A percentile compares a stretch with the other conserved stretches of the same genome.
These are phyloP conservation scores for Neoaliturus tenellus DNA, from an alignment of 2,888 invertebrate genomes.

Conservation along the genomic window DNA sequence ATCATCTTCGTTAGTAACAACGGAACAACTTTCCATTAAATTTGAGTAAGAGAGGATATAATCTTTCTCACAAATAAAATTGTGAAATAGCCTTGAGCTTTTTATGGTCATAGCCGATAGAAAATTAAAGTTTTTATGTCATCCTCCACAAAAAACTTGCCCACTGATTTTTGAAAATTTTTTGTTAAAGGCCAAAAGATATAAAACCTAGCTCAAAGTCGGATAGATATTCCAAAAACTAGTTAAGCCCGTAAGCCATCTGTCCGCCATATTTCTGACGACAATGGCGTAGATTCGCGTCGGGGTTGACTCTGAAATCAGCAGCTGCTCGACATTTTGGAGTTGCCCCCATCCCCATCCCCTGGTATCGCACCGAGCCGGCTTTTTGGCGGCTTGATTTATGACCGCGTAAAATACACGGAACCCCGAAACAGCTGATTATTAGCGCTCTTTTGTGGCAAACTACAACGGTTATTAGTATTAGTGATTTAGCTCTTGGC, in stretches of 20 bases:
- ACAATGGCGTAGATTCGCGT: conserved; percentile 40
- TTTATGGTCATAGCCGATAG: no score
- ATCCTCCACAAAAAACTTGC: no score
- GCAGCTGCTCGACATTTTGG: conserved; percentile 15
- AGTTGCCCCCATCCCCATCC: conserved; percentile 29
- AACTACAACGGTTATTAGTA: not conserved
- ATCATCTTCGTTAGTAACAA: no score
- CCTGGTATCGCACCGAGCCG: not conserved
- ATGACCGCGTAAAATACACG: not conserved
- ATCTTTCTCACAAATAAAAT: no score
- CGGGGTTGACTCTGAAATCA: conserved; percentile 34
- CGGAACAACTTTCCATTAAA: no score
- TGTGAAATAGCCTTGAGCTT: no score
- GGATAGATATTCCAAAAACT: conserved; percentile 26
- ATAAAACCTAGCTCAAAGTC: conserved; percentile 15
- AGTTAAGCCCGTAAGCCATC: conserved; percentile 36
- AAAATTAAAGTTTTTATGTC: no score
- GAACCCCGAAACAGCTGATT: conserved; percentile 19
- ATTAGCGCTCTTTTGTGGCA: not conserved
- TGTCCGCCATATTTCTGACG: conserved; percentile 34
- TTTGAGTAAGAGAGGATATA: no score
- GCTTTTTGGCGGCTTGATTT: conserved; percentile 32
- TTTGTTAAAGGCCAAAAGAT: not conserved
- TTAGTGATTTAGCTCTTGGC: not conserved
- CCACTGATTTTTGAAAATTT: not conserved